Conservation (phyloP, 2,113 vertebrate species). For the Maccullochella peelii region DNA sequence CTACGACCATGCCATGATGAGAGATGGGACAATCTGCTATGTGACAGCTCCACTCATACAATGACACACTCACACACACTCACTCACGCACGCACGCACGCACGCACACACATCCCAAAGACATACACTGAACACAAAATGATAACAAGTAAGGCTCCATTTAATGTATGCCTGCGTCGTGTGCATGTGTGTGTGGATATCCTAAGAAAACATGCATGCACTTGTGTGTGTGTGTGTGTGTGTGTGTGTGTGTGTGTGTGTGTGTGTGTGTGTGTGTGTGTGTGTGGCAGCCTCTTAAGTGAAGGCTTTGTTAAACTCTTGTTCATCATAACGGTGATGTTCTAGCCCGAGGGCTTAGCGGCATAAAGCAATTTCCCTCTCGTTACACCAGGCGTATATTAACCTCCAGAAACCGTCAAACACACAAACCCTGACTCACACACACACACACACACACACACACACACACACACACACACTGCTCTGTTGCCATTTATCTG, state of each 20-base stretch:
- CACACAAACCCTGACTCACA: conserved; percentile 56
- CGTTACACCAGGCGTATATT: conserved; percentile 76
- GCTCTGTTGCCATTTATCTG: conserved; percentile 69
- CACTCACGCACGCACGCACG: conserved; percentile 14
- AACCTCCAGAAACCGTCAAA: conserved; percentile 72
- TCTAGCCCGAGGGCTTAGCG: conserved; percentile 72
- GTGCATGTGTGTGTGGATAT: conserved; percentile 22
- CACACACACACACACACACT: conserved; percentile 52
- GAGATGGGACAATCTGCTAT: conserved; percentile 75
- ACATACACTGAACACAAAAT: conserved; percentile 49
- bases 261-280: conserved; percentile 22
- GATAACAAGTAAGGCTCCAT: conserved; percentile 19
- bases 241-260: conserved; percentile 22
- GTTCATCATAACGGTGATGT: conserved; percentile 80
- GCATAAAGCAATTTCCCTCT: conserved; percentile 79
- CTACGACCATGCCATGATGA: conserved; percentile 75
- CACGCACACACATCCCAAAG: conserved; percentile 17
- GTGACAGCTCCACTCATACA: conserved; percentile 68
- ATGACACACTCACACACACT: conserved; percentile 25
- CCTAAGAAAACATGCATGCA: conserved; percentile 28
- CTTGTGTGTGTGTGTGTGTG: conserved; percentile 6
- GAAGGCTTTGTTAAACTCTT: conserved; percentile 76
- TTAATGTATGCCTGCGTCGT: conserved; percentile 40
- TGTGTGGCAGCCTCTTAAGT: conserved; percentile 66
- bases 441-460: conserved; percentile 30